Conservation (phyloP, 2,888 invertebrate genomes). For the Xylota sylvarum region DNA sequence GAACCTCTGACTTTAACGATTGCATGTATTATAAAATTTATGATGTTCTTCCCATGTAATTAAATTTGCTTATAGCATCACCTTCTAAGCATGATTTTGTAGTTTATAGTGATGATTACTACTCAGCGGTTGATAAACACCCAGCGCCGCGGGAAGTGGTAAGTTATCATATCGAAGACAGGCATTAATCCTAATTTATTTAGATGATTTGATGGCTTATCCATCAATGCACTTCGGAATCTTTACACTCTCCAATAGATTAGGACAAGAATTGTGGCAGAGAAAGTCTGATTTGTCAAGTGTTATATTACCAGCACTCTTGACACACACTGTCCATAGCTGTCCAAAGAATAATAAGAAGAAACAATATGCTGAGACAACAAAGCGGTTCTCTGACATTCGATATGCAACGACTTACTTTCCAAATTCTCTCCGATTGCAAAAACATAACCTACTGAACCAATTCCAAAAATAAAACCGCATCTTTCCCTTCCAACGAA, state of each 20-base stretch:
- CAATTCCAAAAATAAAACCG: slow-evolving; percentile 16
- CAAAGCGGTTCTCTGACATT: neutral
- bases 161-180: too few relatives aligned
- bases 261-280: too few relatives aligned
- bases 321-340: too few relatives aligned
- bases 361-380: neutral
- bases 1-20: neutral
- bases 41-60: slow-evolving; percentile 12
- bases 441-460: slow-evolving; percentile 41
- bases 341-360: too few relatives aligned
- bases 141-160: too few relatives aligned
- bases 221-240: too few relatives aligned
- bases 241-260: too few relatives aligned
- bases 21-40: neutral
- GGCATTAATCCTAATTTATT: too few relatives aligned
- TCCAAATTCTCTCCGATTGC: slow-evolving; percentile 21
- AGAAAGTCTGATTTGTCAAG: too few relatives aligned
- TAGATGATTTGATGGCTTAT: too few relatives aligned
- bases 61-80: neutral
- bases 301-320: too few relatives aligned
- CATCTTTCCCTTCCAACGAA: slow-evolving; percentile 6
- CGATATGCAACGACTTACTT: neutral
- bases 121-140: neutral
- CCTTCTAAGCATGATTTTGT: neutral
- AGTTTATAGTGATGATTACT: neutral